Base-by-base conservation (phyloP, 64 coral and sea anemone species). In the Montipora sp. region DNA sequence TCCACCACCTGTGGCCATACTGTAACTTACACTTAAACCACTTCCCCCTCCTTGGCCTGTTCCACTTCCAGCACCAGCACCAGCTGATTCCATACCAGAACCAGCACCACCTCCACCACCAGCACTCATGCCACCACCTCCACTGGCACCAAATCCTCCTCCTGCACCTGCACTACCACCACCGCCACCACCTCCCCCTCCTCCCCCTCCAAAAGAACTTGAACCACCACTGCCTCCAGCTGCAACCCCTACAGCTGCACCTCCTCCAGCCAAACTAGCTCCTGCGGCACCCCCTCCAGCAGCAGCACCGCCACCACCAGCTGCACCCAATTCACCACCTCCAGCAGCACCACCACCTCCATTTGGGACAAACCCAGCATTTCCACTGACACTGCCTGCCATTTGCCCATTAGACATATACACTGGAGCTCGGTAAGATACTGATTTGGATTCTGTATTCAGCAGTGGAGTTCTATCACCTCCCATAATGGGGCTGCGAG, bases 391-490 rank as follows among this genome's bases (percentile, higher is more conserved):
- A 66, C 80, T 14, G 70, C 92, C 90, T 63, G 68, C 84, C 83
- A 94, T 92, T 70, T 93, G 88, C 81, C 89, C 78, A 92, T 86
- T 94, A 4, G 91, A 93, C 43, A 68, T 59, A 21, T 87, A 93
- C 16, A 82, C 77, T 18, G 91, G 83, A 21, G 91, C 91, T 79
- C 87, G 91, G 67, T 93, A 93, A 69, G 89, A 75, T n/a, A 94
- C 89, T 7, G 92, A 79, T 4, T 90, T 84, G 73, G 79, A 83
- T 72, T 93, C 95, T 58, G 75, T 89, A 19, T 78, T 85, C 58
- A 97, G 75, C 21, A 94, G 80, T 50, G 95, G 95, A 50, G 92
- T 94, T 16, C 78, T 97, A 16, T 91, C 92, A 72, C 92, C 89
- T 51, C 92, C 87, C 43, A 89, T 77, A 59, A 94, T 91, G 75